These are phyloP conservation scores for Polyergus mexicanus DNA, from an alignment of 1,140 invertebrate genomes.

Conservation along the genomic window DNA sequence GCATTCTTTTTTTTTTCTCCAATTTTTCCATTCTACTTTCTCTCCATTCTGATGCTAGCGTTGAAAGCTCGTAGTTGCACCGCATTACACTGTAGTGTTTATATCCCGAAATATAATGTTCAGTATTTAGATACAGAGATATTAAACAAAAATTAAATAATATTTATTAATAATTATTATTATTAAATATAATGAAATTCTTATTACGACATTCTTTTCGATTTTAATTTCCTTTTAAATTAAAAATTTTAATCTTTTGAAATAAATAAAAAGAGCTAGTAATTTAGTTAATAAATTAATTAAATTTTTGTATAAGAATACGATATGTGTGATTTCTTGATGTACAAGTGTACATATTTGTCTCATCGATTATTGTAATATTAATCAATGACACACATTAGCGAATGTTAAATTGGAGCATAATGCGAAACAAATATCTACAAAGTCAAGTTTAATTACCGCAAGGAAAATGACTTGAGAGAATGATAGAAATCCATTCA, in stretches of 20 bases:
- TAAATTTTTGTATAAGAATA: background rate
- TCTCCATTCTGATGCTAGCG: constrained; percentile 2
- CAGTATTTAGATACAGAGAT: constrained; percentile 34
- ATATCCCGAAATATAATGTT: constrained; percentile 47
- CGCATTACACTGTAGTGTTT: constrained; percentile 48
- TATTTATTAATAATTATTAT: background rate
- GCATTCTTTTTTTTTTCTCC: constrained; percentile 53
- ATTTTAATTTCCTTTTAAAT: constrained; percentile 38
- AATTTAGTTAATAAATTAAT: background rate
- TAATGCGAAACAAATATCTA: background rate
- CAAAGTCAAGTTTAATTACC: constrained; percentile 22
- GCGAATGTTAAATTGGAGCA: constrained; percentile 24
- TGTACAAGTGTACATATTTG: background rate
- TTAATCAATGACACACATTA: background rate
- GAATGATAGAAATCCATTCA: background rate
- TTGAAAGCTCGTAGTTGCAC: constrained; percentile 51
- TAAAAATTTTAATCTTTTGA: background rate
- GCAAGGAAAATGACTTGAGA: constrained; percentile 17
- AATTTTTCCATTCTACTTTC: constrained; percentile 51
- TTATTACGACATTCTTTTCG: background rate
- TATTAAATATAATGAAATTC: background rate
- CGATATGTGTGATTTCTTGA: background rate
- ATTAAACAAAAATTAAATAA: constrained; percentile 21
- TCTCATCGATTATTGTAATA: too few species aligned
- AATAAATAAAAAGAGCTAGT: background rate